Percentiles rank a stretch among this genome's conserved stretches.
These are phyloP conservation scores for Harpalus rufipes DNA, from an alignment of 2,888 invertebrate species.

Conservation along the genomic window DNA sequence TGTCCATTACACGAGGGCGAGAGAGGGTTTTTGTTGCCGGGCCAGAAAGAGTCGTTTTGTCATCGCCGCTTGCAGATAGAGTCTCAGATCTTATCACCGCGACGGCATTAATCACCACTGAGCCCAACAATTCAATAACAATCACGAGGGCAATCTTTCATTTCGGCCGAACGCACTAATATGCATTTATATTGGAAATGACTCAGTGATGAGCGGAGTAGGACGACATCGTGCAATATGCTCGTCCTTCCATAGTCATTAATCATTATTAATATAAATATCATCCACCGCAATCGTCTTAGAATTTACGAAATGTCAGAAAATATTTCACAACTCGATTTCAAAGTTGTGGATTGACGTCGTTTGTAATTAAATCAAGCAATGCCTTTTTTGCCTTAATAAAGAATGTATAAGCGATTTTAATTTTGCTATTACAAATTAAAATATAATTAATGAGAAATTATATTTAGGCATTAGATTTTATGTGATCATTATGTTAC, in stretches of 20 bases:
- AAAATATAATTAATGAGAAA: no score
- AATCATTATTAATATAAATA: constrained; percentile 60
- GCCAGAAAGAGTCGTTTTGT: constrained; percentile 69
- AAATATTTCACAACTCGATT: background rate
- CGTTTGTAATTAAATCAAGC: no score
- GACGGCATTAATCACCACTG: constrained; percentile 62
- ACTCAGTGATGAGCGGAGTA: constrained; percentile 67
- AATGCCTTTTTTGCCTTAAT: no score
- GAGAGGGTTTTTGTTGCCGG: constrained; percentile 10
- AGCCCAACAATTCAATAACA: constrained; percentile 71
- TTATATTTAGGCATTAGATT: no score
- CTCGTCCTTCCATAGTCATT: constrained; percentile 27
- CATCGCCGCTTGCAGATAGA: constrained; percentile 69
- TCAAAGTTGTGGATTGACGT: background rate
- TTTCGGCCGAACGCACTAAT: constrained; percentile 71
- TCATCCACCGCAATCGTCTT: constrained; percentile 22
- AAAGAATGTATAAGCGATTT: no score
- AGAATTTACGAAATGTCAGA: background rate
- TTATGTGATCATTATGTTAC: no score
- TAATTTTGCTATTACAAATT: no score
- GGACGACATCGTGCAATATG: constrained; percentile 46
- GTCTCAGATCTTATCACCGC: constrained; percentile 71
- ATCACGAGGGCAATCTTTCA: constrained; percentile 71
- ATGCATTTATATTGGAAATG: constrained; percentile 73
- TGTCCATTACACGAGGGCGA: constrained; percentile 51